phyloP scores from a whole-genome alignment of 2,113 vertebrate species.

The Romanogobio albipinnatus region DNA sequence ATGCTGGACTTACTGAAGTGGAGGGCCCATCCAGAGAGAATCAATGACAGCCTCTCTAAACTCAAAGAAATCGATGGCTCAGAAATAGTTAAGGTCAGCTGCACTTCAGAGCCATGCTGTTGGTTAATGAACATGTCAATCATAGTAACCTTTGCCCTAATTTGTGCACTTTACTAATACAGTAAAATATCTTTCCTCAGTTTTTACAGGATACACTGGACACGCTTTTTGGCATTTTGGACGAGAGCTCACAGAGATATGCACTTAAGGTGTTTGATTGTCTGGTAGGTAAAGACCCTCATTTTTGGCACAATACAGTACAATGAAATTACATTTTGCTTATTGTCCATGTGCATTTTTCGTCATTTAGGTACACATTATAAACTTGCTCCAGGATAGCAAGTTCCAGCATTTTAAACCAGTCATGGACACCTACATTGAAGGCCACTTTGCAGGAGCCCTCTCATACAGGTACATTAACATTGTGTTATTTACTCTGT shows the following conservation, averaged over 20 bases:
- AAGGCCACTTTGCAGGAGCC: conserved; percentile 96
- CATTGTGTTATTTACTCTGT: too few relatives aligned
- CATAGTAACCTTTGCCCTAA: not conserved
- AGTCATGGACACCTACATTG: conserved; percentile 99
- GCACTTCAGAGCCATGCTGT: not conserved
- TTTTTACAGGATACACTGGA: conserved; percentile 98
- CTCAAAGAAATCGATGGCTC: conserved; percentile 98
- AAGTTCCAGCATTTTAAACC: conserved; percentile 99
- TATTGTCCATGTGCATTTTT: not conserved
- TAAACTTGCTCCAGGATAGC: conserved; percentile 98
- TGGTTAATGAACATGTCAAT: conserved; percentile 4
- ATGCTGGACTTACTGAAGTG: conserved; percentile 98
- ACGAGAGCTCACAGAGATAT: conserved; percentile 94
- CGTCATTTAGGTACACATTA: conserved; percentile 89
- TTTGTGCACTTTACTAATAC: not conserved
- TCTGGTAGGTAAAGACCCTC: conserved; percentile 79
- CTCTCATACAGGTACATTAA: conserved; percentile 91
- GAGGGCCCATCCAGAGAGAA: conserved; percentile 95
- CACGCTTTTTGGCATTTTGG: conserved; percentile 96
- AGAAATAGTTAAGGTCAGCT: conserved; percentile 95
- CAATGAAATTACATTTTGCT: not conserved
- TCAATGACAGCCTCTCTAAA: conserved; percentile 94
- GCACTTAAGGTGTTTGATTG: conserved; percentile 97
- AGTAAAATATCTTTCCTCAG: conserved; percentile 66
- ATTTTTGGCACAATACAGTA: not conserved